Base-by-base conservation (phyloP, 2,797 vertebrate species). In the Telmatherina bonti region DNA sequence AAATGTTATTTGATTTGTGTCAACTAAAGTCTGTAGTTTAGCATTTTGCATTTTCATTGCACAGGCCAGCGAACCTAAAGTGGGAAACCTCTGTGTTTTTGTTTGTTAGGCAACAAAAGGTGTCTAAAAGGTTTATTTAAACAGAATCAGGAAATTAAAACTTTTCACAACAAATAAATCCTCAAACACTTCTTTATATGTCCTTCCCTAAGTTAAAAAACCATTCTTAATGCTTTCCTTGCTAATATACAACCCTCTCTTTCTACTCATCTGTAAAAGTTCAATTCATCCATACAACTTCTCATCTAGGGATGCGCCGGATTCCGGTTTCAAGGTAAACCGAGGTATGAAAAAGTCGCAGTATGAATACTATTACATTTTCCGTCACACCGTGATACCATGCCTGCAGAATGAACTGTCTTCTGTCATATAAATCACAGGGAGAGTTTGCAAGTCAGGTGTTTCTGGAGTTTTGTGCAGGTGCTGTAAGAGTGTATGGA, bases 201-300 rank as follows among this genome's bases (percentile, higher is more conserved):
- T 47, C 31, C 24, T 29, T 47, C n/a, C 9, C 16, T 22, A 55
- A 2, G 20, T 29, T n/a, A 10, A 63, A 52, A 51, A 24, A 31
- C 62, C 49, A 66, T 49, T 63, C 43, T 70, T 69, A 65, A 52
- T 78, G 58, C 30, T 52, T n/a, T 58, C 70, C 51, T 74, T 67
- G 31, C 67, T 70, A 78, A 76, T 56, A 67, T 16, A 59, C 62
- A 65, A 74, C 79, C 74, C 65, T 83, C 67, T 74, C 67, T 78
- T 31, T 7, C 58, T 71, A 49, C 33, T 76, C 62, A 63, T 84
- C 78, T 76, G 67, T 65, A 33, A 54, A 49, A 30, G 78, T 60
- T 86, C 81, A 61, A 78, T 78, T 84, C 64, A 53, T 74, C 72
- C 67, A 80, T 82, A 68, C 70, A 63, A 82, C n/a, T n/a, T n/a